phyloP scores from a whole-genome alignment of 1,140 invertebrate species.

The Lepidurus couesii region DNA sequence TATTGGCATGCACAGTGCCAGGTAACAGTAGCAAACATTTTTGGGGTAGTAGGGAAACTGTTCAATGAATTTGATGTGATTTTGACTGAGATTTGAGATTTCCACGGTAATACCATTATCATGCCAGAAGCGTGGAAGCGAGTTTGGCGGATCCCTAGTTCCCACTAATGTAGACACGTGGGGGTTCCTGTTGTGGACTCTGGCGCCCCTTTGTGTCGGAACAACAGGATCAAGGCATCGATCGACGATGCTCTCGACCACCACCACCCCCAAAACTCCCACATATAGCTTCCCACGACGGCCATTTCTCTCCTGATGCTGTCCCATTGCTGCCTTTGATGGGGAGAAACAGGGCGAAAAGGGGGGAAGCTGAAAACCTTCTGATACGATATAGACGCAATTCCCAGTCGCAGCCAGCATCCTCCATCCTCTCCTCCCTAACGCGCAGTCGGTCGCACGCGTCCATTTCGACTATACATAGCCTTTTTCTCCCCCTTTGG shows the following conservation, averaged over 20 bases:
- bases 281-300: neutral
- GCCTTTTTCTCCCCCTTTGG: neutral
- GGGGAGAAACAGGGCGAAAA: neutral
- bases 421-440: neutral
- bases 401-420: neutral
- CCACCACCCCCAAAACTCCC: neutral
- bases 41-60: too few species aligned
- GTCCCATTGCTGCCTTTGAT: constrained; percentile 14
- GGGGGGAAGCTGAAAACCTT: neutral
- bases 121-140: neutral
- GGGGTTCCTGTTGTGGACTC: constrained; percentile 17
- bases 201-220: constrained; percentile 12
- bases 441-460: neutral
- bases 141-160: neutral
- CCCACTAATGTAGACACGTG: constrained; percentile 10
- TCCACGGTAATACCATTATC: too few species aligned
- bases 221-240: constrained; percentile 19
- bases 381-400: neutral
- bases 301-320: neutral
- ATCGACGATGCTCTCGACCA: constrained; percentile 5
- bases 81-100: too few species aligned
- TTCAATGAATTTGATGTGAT: too few species aligned
- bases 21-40: too few species aligned
- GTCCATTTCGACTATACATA: neutral
- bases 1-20: too few species aligned